Evolutionary conservation across 2,888 invertebrate genomes (phyloP).

Genomic region (Ethmia dodecea): DNA sequence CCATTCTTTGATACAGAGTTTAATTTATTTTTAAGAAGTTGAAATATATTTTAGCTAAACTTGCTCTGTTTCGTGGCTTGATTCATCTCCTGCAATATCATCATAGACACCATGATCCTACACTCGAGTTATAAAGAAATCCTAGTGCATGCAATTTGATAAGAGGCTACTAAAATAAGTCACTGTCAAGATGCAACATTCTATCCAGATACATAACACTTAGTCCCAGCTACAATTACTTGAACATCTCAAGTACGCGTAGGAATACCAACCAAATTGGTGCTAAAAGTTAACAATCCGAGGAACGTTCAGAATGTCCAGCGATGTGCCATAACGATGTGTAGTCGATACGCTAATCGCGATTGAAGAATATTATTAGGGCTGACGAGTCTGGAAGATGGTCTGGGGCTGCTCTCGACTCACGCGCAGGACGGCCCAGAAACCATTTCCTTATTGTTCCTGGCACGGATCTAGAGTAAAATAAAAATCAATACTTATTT

Average conservation of each 20-base stretch:
- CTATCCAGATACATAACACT: slow-evolving; percentile 1
- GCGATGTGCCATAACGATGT: slow-evolving; percentile 15
- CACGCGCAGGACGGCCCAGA: slow-evolving; percentile 36
- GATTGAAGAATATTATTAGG: slow-evolving; percentile 47
- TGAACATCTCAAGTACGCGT: slow-evolving; percentile 1
- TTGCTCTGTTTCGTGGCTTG: too few species aligned
- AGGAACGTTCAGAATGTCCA: slow-evolving; percentile 1
- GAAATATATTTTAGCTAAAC: too few species aligned
- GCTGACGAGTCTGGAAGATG: slow-evolving; percentile 29
- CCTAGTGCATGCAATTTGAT: too few species aligned
- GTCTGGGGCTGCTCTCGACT: slow-evolving; percentile 7
- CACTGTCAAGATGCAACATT: too few species aligned
- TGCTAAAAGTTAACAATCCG: slow-evolving; percentile 12
- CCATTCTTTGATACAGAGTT: too few species aligned
- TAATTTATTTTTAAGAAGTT: too few species aligned
- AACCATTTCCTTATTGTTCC: slow-evolving; percentile 66
- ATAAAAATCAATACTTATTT: too few species aligned
- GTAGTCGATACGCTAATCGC: slow-evolving; percentile 31
- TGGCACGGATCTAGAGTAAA: slow-evolving; percentile 2
- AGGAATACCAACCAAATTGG: slow-evolving; percentile 1
- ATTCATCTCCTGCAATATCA: too few species aligned
- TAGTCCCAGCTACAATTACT: slow-evolving; percentile 1
- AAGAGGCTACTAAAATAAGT: too few species aligned
- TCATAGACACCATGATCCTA: too few species aligned
- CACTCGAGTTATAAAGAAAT: too few species aligned